Conservation (phyloP, 2,888 invertebrate species). For the Eurytoma californica region DNA sequence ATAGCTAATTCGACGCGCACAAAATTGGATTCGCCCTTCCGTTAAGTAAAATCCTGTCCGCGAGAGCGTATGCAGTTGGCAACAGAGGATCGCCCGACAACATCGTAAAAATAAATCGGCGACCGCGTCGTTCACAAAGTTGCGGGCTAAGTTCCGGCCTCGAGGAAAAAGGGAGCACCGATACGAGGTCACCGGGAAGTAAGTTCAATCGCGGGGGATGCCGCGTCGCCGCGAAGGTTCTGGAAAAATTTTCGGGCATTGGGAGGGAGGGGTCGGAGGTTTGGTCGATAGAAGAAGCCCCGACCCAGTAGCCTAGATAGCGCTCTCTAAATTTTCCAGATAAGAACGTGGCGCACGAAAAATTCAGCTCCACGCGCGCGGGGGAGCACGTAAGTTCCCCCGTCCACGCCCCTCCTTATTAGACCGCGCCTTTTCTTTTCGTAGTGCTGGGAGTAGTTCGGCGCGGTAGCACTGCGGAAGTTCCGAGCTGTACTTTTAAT, state of each 20-base stretch:
- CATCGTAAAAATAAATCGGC: not conserved
- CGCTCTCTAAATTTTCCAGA: constrained; percentile 48
- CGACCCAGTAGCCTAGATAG: constrained; percentile 49
- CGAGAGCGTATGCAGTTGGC: too few relatives aligned
- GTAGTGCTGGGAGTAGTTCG: too few relatives aligned
- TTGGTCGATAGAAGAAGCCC: constrained; percentile 51
- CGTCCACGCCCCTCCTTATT: not conserved
- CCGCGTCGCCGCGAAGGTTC: constrained; percentile 21
- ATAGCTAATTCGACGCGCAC: too few relatives aligned
- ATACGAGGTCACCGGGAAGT: constrained; percentile 43
- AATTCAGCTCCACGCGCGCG: constrained; percentile 20
- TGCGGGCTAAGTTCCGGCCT: too few relatives aligned
- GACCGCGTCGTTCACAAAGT: not conserved
- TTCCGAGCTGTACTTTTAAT: too few relatives aligned
- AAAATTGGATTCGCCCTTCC: too few relatives aligned
- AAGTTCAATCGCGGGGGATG: constrained; percentile 33
- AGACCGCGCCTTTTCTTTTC: not conserved
- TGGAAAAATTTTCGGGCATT: constrained; percentile 44
- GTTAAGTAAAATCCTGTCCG: too few relatives aligned
- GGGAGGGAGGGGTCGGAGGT: not conserved
- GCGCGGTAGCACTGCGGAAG: too few relatives aligned
- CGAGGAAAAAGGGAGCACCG: not conserved
- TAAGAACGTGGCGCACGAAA: constrained; percentile 40
- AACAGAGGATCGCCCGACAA: too few relatives aligned
- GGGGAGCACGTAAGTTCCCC: constrained; percentile 7